These are phyloP conservation scores for Rosalia funebris DNA, from an alignment of 2,888 invertebrate species.

Conservation along the genomic window DNA sequence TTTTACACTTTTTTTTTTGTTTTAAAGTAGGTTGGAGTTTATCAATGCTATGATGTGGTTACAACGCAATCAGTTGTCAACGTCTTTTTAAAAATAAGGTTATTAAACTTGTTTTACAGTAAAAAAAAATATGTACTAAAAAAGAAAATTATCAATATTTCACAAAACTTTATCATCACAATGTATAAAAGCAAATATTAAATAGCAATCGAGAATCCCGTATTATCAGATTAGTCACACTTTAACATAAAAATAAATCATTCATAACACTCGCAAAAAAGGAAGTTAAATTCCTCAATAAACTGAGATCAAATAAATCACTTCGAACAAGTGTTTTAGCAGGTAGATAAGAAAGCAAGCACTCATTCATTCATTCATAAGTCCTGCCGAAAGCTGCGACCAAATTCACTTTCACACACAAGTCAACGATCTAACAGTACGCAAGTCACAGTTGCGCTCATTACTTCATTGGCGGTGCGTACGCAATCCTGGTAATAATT, in stretches of 20 bases:
- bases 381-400: conserved; percentile 28
- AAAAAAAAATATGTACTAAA: no score
- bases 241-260: not conserved
- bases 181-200: no score
- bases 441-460: not conserved
- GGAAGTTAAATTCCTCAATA: not conserved
- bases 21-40: no score
- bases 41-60: no score
- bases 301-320: not conserved
- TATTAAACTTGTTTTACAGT: no score
- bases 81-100: no score
- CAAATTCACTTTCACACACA: conserved; percentile 36
- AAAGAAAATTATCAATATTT: no score
- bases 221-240: no score
- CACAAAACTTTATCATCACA: no score
- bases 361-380: conserved; percentile 37
- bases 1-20: no score
- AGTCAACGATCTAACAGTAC: conserved; percentile 11
- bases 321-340: not conserved
- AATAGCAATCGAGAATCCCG: no score
- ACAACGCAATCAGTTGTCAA: no score
- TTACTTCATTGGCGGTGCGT: conserved; percentile 2
- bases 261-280: not conserved
- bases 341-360: conserved; percentile 9
- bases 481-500: conserved; percentile 30